phyloP scores from a whole-genome alignment of 2,888 invertebrate species.

The Norana najaformis region DNA sequence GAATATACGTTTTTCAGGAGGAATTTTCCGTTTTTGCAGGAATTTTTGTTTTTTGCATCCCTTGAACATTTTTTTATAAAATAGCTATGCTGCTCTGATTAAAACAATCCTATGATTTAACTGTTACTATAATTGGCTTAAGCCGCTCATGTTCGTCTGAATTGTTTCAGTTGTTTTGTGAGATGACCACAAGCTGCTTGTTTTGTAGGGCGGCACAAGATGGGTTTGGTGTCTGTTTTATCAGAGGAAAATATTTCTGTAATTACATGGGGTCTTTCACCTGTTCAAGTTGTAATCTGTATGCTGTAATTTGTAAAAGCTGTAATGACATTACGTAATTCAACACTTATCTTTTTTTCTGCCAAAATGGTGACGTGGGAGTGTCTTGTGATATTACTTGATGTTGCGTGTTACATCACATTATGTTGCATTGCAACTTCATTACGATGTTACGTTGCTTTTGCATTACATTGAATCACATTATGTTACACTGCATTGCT shows the following conservation, averaged over 20 bases:
- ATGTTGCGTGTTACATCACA: neutral
- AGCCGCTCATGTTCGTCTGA: too few species aligned
- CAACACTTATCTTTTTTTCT: neutral
- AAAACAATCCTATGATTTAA: neutral
- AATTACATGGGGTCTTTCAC: neutral
- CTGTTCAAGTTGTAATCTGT: neutral
- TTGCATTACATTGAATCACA: neutral
- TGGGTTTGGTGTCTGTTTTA: neutral
- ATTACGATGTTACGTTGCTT: neutral
- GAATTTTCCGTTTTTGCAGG: neutral
- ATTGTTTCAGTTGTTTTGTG: neutral
- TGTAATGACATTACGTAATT: neutral
- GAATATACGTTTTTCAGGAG: neutral
- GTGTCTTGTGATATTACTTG: neutral
- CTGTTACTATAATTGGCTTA: neutral
- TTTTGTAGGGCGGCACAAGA: neutral
- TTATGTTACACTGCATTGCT: neutral
- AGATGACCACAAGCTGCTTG: neutral
- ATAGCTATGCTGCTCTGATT: neutral
- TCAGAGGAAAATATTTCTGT: neutral
- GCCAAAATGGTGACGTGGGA: neutral
- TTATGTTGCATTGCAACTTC: neutral
- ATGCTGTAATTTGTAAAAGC: neutral
- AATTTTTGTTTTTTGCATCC: neutral
- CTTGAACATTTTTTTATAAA: neutral